Percentiles rank a stretch among this genome's conserved stretches.
Evolutionary conservation across 2,113 vertebrate species (phyloP).

Genomic region (Sylvietta virens): DNA sequence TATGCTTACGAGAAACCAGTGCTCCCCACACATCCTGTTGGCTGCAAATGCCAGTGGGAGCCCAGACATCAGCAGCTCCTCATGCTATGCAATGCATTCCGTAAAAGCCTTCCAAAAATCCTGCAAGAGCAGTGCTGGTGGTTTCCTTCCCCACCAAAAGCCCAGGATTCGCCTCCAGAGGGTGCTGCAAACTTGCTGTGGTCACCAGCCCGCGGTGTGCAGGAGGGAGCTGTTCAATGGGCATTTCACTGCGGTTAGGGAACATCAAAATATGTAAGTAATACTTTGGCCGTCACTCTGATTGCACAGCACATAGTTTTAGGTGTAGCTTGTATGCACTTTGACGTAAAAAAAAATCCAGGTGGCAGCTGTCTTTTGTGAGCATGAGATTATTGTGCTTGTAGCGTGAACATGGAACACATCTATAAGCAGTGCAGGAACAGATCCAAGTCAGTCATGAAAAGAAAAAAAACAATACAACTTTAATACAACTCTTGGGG

Average conservation of each 20-base stretch:
- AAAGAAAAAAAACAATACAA: background rate
- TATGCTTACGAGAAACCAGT: background rate
- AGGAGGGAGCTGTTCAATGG: background rate
- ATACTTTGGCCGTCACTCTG: background rate
- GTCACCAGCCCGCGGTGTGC: background rate
- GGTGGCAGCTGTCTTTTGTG: background rate
- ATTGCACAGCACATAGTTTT: background rate
- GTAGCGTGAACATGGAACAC: background rate
- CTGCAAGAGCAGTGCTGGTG: accelerated
- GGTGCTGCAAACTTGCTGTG: slow-evolving; percentile 55
- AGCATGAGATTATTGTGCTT: background rate
- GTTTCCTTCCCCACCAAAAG: background rate
- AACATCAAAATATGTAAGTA: background rate
- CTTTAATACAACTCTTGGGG: background rate
- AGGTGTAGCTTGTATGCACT: background rate
- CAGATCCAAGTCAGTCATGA: background rate
- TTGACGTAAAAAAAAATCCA: background rate
- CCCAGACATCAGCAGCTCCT: background rate
- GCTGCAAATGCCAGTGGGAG: background rate
- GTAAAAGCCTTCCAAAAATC: background rate
- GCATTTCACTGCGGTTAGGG: background rate
- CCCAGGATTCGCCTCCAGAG: slow-evolving; percentile 26
- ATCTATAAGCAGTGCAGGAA: background rate
- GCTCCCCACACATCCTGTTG: background rate
- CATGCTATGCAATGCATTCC: accelerated